Evolutionary conservation across 2,797 vertebrate species (phyloP), one percentile per base, ranked within the genome.

Genomic region (Pangasius mekongensis): DNA sequence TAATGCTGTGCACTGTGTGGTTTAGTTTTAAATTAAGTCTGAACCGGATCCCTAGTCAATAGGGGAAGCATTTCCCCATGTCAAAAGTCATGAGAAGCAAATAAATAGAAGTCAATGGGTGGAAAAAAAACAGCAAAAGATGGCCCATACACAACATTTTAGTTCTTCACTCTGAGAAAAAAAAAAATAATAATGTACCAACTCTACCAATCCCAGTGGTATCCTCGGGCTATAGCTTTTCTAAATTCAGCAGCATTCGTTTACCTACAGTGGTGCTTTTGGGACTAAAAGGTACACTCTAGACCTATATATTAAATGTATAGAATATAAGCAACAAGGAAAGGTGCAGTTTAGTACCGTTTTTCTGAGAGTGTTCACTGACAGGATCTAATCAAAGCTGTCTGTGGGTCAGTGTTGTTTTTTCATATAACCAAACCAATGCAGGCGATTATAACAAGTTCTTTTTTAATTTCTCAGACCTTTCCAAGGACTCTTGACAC

Each of bases 391-490:
- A 78, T 33, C 16, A 56, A 58, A 56, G 52, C 60, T 0, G 2
- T 39, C n/a, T 0, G n/a, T 5, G 30, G 10, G 1, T 36, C 77
- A 22, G 54, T 43, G 76, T 30, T 54, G 10, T 4, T 54, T 33
- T 2, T 18, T n/a, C 58, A 62, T n/a, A 3, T 62, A 64, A n/a
- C 58, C 24, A 64, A 64, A 82, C 56, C 80, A 62, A 16, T 27
- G 5, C n/a, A 20, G n/a, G 11, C 5, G 27, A 30, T 67, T 52
- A 84, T 22, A 84, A 82, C 77, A 67, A 47, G 33, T 62, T 39
- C 30, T 36, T 22, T 14, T 47, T 52, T 84, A 83, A 83, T 66
- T 49, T 66, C 78, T 60, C 54, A 39, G 43, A 83, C 82, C 16
- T 64, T n/a, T 49, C 11, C 2, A n/a, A n/a, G 36, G 24, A 43